Evolutionary conservation across 23 tunicate species (phyloP).

Genomic region (Trididemnum miniatum): DNA sequence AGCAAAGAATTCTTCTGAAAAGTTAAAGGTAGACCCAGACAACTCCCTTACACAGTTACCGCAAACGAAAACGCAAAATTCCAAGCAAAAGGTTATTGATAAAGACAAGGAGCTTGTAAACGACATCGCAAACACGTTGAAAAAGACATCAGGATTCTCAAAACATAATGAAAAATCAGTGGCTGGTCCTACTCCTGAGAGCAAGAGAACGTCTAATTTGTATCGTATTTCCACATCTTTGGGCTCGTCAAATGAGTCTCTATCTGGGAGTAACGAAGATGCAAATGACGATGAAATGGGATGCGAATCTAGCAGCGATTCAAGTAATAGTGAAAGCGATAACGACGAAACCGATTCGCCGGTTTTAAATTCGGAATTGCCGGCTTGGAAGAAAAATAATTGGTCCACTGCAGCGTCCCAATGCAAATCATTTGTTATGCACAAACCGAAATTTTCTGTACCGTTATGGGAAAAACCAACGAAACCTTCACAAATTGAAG

Average conservation of each 20-base stretch:
- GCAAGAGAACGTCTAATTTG: constrained; percentile 1
- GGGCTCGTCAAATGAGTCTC: constrained; percentile 32
- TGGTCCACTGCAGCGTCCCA: not conserved
- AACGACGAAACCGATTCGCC: not conserved
- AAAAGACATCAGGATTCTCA: not conserved
- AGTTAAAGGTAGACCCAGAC: not conserved
- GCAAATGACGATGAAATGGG: not conserved
- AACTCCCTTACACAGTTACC: not conserved
- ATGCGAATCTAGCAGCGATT: not conserved
- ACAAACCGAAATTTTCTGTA: constrained; percentile 43
- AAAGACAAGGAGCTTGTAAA: not conserved
- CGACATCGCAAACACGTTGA: not conserved
- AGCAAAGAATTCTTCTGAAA: not conserved
- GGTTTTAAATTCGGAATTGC: not conserved
- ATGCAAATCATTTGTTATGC: constrained; percentile 31
- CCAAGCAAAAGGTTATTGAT: not conserved
- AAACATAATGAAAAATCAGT: not conserved
- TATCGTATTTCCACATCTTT: constrained; percentile 24
- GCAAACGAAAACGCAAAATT: not conserved
- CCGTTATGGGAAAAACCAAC: not conserved
- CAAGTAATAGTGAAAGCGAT: not conserved
- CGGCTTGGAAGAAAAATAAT: not conserved
- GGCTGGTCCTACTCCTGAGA: not conserved
- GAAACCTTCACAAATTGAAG: not conserved
- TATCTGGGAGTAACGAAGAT: not conserved